Evolutionary conservation across 2,888 invertebrate genomes (phyloP).

Genomic region (Dorcus hopei): DNA sequence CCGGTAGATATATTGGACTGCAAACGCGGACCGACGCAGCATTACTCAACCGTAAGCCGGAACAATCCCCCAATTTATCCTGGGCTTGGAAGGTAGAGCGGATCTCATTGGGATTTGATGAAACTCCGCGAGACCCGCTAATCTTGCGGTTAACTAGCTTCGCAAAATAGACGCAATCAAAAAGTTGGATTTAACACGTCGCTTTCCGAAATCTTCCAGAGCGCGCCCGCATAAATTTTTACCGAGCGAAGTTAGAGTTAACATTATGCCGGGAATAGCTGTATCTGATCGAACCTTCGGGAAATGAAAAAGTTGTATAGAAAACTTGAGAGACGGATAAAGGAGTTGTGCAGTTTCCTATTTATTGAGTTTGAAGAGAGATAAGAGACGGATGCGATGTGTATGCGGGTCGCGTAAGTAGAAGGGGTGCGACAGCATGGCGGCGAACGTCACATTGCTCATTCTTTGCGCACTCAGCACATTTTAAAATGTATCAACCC

Average conservation of each 20-base stretch:
- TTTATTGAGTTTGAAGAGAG: constrained; percentile 47
- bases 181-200: constrained; percentile 14
- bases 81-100: constrained; percentile 45
- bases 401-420: constrained; percentile 46
- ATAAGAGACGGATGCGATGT: constrained; percentile 43
- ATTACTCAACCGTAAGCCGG: constrained; percentile 51
- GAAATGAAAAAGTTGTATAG: constrained; percentile 43
- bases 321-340: constrained; percentile 41
- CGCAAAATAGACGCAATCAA: constrained; percentile 47
- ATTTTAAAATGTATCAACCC: constrained; percentile 53
- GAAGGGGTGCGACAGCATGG: constrained; percentile 49
- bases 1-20: constrained; percentile 48
- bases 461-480: constrained; percentile 52
- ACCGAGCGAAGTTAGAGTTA: not conserved
- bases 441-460: constrained; percentile 51
- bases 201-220: not conserved
- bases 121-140: constrained; percentile 49
- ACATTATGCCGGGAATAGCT: constrained; percentile 22
- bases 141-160: constrained; percentile 51
- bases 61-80: constrained; percentile 52
- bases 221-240: too few species aligned
- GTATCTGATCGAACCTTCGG: constrained; percentile 44
- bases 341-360: constrained; percentile 47
- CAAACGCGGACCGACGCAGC: constrained; percentile 49
- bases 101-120: constrained; percentile 53